A percentile compares a stretch with the other conserved stretches of the same genome.
Evolutionary conservation across 2,797 vertebrate species (phyloP).

Genomic region (Chrysocyon brachyurus): DNA sequence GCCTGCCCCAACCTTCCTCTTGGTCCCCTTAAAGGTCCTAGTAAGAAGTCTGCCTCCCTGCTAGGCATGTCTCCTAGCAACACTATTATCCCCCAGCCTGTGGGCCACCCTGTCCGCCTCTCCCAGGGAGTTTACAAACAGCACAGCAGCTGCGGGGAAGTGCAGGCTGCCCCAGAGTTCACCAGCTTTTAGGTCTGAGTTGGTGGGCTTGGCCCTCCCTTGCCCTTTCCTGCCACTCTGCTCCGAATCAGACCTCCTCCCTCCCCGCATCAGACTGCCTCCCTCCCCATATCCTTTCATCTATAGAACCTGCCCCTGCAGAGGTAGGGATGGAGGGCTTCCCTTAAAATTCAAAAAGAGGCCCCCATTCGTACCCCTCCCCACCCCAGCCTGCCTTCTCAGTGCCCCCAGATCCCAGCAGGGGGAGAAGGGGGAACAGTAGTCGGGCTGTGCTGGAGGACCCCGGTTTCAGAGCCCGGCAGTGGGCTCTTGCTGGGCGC

Average conservation of each 20-base stretch:
- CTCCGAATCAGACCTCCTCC: background rate
- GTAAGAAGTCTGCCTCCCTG: constrained; percentile 85
- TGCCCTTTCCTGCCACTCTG: background rate
- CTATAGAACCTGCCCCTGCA: background rate
- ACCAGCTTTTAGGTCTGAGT: background rate
- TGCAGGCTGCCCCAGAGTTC: background rate
- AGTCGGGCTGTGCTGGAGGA: background rate
- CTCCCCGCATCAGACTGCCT: too few relatives aligned
- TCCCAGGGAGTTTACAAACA: constrained; percentile 76
- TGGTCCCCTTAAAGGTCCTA: constrained; percentile 55
- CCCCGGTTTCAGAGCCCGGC: background rate
- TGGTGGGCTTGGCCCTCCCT: background rate
- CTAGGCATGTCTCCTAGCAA: constrained; percentile 91
- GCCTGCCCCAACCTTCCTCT: background rate
- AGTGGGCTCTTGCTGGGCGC: background rate
- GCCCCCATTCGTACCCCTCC: rapidly evolving
- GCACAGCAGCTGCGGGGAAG: constrained; percentile 50
- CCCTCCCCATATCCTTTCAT: too few relatives aligned
- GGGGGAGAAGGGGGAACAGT: background rate
- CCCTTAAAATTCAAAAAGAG: background rate
- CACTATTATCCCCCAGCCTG: constrained; percentile 77
- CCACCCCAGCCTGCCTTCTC: background rate
- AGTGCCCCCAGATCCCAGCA: rapidly evolving
- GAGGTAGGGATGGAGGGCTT: background rate
- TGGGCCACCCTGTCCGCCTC: background rate